Evolutionary conservation across 2,888 invertebrate genomes (phyloP).

Genomic region (Troides oblongomaculatus): DNA sequence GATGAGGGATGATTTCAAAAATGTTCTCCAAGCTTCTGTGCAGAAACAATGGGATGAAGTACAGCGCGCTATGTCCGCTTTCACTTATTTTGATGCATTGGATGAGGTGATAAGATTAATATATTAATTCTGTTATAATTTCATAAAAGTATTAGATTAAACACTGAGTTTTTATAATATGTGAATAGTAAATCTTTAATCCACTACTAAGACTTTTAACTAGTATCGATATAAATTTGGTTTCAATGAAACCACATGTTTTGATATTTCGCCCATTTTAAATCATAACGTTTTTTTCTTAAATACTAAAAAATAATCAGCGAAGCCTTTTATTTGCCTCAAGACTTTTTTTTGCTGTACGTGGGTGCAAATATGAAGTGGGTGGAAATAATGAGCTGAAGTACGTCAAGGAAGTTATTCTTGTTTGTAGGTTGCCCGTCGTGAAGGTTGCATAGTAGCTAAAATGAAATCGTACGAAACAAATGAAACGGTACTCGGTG

Average conservation of each 20-base stretch:
- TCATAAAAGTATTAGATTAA: neutral
- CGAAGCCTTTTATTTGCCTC: neutral
- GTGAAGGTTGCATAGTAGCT: conserved; percentile 84
- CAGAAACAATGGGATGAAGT: conserved; percentile 83
- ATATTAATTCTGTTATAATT: too few species aligned
- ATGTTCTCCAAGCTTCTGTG: conserved; percentile 79
- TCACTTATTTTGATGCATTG: conserved; percentile 83
- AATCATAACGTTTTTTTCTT: too few species aligned
- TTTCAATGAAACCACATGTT: too few species aligned
- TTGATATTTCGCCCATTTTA: too few species aligned
- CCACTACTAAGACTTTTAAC: too few species aligned
- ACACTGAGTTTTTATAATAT: neutral
- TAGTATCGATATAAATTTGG: too few species aligned
- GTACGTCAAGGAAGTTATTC: conserved; percentile 20
- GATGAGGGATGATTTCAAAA: conserved; percentile 82
- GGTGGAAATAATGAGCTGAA: neutral
- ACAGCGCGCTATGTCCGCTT: conserved; percentile 78
- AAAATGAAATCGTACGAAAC: conserved; percentile 78
- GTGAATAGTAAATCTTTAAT: too few species aligned
- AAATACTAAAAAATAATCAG: neutral
- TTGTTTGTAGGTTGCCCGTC: conserved; percentile 66
- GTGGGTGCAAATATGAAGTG: neutral
- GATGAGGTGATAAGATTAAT: conserved; percentile 53
- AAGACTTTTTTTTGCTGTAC: neutral
- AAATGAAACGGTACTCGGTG: conserved; percentile 79